These are phyloP conservation scores for Callipepla californica DNA, from an alignment of 2,113 vertebrate genomes.

Conservation along the genomic window DNA sequence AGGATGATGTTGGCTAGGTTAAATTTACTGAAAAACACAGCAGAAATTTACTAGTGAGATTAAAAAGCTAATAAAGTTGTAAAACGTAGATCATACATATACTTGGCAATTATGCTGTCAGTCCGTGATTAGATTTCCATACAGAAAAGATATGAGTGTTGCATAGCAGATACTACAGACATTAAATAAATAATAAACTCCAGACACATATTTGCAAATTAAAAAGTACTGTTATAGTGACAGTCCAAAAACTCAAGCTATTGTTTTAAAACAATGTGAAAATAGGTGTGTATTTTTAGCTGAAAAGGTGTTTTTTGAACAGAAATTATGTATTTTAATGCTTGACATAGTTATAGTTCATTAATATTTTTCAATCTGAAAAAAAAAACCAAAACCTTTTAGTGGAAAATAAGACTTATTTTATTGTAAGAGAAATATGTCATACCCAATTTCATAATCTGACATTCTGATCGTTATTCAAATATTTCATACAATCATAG, in stretches of 20 bases:
- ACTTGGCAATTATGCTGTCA: conserved; percentile 21
- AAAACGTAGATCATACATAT: conserved; percentile 1
- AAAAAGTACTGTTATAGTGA: background rate
- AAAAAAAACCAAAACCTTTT: background rate
- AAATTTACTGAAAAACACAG: background rate
- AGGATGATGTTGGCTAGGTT: background rate
- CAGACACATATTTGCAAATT: background rate
- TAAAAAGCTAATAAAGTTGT: conserved; percentile 43
- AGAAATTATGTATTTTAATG: background rate
- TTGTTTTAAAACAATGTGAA: background rate
- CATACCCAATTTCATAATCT: background rate
- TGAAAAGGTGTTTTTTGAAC: background rate
- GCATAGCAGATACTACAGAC: background rate
- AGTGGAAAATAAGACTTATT: background rate
- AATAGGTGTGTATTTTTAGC: background rate
- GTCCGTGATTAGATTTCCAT: conserved; percentile 52
- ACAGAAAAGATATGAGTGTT: background rate
- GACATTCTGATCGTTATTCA: background rate
- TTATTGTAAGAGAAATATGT: background rate
- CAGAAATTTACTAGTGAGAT: conserved; percentile 22
- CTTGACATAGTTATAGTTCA: background rate
- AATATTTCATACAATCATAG: background rate
- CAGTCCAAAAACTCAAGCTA: background rate
- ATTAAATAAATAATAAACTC: conserved; percentile 1
- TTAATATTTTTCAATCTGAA: background rate